Conservation (phyloP, 1,140 invertebrate species). For the Drosophila baimaii region DNA sequence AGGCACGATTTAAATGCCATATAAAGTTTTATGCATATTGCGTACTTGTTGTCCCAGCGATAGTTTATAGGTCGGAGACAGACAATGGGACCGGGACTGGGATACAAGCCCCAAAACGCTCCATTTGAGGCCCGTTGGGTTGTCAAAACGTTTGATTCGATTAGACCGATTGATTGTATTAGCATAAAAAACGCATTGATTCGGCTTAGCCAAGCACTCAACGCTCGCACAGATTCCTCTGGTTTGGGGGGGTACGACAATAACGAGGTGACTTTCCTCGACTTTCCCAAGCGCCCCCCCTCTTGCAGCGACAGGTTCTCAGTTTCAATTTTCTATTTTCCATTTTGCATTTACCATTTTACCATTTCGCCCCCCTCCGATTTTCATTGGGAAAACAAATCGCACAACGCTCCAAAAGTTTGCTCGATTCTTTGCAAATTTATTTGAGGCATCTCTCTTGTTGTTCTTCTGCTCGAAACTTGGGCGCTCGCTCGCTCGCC, state of each 20-base stretch:
- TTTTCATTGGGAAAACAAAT: conserved; percentile 44
- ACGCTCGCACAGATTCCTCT: conserved; percentile 23
- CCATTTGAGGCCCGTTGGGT: conserved; percentile 70
- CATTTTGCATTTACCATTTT: conserved; percentile 18
- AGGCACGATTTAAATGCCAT: conserved; percentile 74
- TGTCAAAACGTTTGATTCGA: conserved; percentile 80
- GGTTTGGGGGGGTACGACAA: not conserved
- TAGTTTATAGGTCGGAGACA: conserved; percentile 48
- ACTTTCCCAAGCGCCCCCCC: no score
- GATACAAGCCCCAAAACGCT: conserved; percentile 51
- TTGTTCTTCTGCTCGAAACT: conserved; percentile 37
- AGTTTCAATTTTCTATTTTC: conserved; percentile 42
- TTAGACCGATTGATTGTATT: conserved; percentile 80
- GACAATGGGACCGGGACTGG: conserved; percentile 7
- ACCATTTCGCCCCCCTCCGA: conserved; percentile 9
- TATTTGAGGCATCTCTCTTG: conserved; percentile 34
- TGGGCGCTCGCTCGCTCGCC: conserved; percentile 10
- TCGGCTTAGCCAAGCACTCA: conserved; percentile 66
- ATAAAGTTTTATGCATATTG: conserved; percentile 81
- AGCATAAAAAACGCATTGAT: conserved; percentile 78
- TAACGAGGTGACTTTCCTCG: conserved; percentile 32
- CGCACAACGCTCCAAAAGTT: conserved; percentile 46
- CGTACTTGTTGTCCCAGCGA: conserved; percentile 63
- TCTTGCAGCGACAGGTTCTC: conserved; percentile 33
- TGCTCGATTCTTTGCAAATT: conserved; percentile 41